Evolutionary conservation across 1,140 invertebrate species (phyloP).

Genomic region (Diabrotica undecimpunctata): DNA sequence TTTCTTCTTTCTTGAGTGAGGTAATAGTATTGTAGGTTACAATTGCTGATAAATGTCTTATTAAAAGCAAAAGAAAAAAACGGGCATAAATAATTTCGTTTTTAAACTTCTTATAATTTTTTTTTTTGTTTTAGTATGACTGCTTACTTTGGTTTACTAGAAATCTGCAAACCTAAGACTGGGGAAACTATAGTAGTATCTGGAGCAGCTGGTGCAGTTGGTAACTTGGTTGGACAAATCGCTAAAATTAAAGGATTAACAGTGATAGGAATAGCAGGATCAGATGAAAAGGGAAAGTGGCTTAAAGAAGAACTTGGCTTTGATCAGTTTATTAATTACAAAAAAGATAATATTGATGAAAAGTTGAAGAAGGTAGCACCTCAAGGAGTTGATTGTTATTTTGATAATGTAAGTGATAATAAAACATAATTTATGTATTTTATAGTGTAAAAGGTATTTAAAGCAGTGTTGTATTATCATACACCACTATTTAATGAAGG

Average conservation of each 20-base stretch:
- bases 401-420: too few relatives aligned
- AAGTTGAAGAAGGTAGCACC: conserved; percentile 60
- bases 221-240: conserved; percentile 69
- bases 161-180: conserved; percentile 62
- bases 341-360: conserved; percentile 53
- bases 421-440: conserved; percentile 56
- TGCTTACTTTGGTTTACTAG: conserved; percentile 68
- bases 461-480: neutral
- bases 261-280: conserved; percentile 69
- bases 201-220: conserved; percentile 68
- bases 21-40: too few relatives aligned
- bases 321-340: conserved; percentile 69
- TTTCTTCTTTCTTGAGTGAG: too few relatives aligned
- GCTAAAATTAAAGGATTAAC: conserved; percentile 64
- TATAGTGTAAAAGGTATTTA: too few relatives aligned
- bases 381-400: conserved; percentile 58
- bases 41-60: too few relatives aligned
- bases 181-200: conserved; percentile 67
- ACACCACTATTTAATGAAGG: neutral
- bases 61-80: too few relatives aligned
- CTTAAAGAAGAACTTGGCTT: conserved; percentile 59
- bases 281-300: conserved; percentile 67
- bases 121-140: conserved; percentile 44
- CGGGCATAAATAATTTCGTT: too few relatives aligned
- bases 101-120: too few relatives aligned